phyloP scores from a whole-genome alignment of 2,797 vertebrate species.

The Rhodeus uyekii region DNA sequence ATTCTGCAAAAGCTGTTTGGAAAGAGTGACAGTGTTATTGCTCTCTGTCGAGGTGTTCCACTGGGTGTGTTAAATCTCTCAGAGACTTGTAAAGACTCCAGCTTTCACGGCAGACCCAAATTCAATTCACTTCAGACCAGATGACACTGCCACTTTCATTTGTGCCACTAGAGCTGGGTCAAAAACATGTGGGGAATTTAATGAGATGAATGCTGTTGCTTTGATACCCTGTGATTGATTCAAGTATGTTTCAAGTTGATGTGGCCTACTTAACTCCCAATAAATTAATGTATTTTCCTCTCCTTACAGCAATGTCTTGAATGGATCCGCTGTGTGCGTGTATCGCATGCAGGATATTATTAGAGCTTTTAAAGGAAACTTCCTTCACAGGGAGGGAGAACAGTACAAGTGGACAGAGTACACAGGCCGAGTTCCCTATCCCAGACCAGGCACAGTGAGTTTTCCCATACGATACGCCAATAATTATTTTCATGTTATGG shows the following conservation, averaged over 20 bases:
- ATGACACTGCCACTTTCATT: constrained; percentile 21
- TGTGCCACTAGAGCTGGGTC: not conserved
- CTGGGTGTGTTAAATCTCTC: constrained; percentile 16
- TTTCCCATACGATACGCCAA: not conserved
- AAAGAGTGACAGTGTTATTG: constrained; percentile 52
- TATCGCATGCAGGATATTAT: constrained; percentile 82
- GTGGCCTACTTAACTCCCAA: not conserved
- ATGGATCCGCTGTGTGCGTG: constrained; percentile 82
- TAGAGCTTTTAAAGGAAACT: constrained; percentile 81
- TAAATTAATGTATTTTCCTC: constrained; percentile 8
- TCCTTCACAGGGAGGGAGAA: constrained; percentile 82
- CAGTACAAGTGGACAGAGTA: constrained; percentile 84
- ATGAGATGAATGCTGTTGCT: not conserved
- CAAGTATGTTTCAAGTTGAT: not conserved
- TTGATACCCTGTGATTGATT: not conserved
- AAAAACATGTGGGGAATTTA: not conserved
- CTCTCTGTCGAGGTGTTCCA: constrained; percentile 6
- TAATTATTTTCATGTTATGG: not conserved
- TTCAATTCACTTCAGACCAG: constrained; percentile 16
- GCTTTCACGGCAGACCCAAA: not conserved
- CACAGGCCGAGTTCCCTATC: constrained; percentile 80
- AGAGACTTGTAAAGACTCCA: constrained; percentile 10
- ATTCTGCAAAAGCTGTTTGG: constrained; percentile 33
- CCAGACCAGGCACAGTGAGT: constrained; percentile 83
- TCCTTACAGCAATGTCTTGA: constrained; percentile 76